Percentiles rank a stretch among this genome's conserved stretches.
These are phyloP conservation scores for Acromyrmex echinatior DNA, from an alignment of 1,140 invertebrate genomes.

Conservation along the genomic window DNA sequence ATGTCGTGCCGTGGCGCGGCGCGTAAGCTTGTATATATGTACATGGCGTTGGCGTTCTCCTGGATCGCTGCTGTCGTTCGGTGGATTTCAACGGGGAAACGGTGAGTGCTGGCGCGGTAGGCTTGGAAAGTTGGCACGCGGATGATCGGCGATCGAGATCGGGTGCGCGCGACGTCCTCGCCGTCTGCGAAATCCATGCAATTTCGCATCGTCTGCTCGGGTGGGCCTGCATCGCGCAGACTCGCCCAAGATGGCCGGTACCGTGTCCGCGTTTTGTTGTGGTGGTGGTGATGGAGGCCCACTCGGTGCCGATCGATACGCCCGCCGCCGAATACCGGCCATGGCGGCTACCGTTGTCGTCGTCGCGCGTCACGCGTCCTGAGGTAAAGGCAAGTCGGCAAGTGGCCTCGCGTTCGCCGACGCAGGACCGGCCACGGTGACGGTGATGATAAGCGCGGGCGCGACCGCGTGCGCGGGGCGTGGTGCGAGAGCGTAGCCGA, in stretches of 20 bases:
- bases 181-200: constrained; percentile 69
- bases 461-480: constrained; percentile 75
- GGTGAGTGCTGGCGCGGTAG: constrained; percentile 72
- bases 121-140: constrained; percentile 42
- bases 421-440: constrained; percentile 50
- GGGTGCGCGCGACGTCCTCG: constrained; percentile 49
- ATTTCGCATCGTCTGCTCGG: constrained; percentile 86
- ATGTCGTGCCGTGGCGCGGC: constrained; percentile 1
- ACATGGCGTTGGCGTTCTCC: constrained; percentile 79
- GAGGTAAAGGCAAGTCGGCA: constrained; percentile 58
- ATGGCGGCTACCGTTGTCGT: constrained; percentile 78
- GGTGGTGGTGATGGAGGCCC: constrained; percentile 80
- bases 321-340: constrained; percentile 75
- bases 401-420: constrained; percentile 41
- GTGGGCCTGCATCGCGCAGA: constrained; percentile 85
- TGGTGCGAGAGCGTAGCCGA: constrained; percentile 77
- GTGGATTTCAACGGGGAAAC: constrained; percentile 69
- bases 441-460: constrained; percentile 66
- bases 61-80: constrained; percentile 68
- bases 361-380: constrained; percentile 66
- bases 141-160: constrained; percentile 44
- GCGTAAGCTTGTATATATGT: constrained; percentile 78
- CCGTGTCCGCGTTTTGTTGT: constrained; percentile 73
- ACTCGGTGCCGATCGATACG: constrained; percentile 82
- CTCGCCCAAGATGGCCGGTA: constrained; percentile 86